Conservation (phyloP, 2,113 vertebrate genomes). For the Phocoena sinus region DNA sequence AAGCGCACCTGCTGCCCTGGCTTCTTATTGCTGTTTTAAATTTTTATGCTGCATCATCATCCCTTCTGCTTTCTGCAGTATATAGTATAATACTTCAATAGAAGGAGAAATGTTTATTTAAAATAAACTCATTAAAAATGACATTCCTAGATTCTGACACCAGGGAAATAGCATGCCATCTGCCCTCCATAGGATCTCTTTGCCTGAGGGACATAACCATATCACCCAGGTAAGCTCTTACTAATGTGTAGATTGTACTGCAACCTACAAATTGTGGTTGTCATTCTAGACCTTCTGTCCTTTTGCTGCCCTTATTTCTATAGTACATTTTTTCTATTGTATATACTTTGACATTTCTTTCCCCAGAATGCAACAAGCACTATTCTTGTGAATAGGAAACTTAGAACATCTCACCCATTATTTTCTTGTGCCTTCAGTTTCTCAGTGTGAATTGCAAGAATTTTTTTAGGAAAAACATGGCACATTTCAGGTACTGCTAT, state of each 20-base stretch:
- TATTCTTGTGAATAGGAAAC: neutral
- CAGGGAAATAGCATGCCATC: constrained; percentile 55
- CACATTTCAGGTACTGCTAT: neutral
- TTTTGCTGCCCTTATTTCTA: constrained; percentile 21
- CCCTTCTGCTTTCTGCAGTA: constrained; percentile 34
- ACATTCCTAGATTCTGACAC: constrained; percentile 46
- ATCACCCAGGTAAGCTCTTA: constrained; percentile 46
- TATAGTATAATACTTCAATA: constrained; percentile 45
- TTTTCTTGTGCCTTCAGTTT: neutral
- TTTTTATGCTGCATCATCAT: constrained; percentile 57
- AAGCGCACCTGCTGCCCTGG: constrained; percentile 64
- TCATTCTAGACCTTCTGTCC: constrained; percentile 45
- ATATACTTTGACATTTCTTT: neutral
- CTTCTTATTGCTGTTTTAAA: constrained; percentile 43
- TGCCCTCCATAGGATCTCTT: constrained; percentile 50
- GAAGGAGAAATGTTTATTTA: constrained; percentile 63
- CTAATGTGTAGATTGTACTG: constrained; percentile 38
- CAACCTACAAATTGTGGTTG: constrained; percentile 37
- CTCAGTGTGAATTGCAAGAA: neutral
- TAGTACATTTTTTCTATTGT: neutral
- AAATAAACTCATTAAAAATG: constrained; percentile 62
- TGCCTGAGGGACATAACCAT: constrained; percentile 50
- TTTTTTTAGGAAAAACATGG: neutral
- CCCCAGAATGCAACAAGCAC: neutral
- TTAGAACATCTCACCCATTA: neutral